Conservation (phyloP, 2,888 invertebrate species). For the Agrochola circellaris region DNA sequence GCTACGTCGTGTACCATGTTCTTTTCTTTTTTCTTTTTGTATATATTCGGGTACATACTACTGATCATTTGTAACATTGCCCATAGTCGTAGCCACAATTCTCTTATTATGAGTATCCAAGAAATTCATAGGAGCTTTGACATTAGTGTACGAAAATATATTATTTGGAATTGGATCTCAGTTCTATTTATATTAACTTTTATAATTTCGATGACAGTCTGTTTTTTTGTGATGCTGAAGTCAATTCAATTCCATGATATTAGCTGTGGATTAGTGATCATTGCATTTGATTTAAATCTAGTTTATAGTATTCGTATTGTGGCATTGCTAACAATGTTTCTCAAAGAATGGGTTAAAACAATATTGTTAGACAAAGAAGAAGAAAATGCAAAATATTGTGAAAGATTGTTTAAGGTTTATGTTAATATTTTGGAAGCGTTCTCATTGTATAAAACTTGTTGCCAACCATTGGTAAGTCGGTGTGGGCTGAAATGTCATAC, state of each 20-base stretch:
- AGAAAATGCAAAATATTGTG: not conserved
- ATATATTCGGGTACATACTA: not conserved
- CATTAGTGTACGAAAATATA: not conserved
- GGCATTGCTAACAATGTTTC: conserved; percentile 1
- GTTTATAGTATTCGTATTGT: conserved; percentile 14
- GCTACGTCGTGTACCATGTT: rapidly evolving
- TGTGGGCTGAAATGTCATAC: not conserved
- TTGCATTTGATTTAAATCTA: conserved; percentile 4
- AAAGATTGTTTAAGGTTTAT: not conserved
- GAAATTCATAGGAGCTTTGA: not conserved
- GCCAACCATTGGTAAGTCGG: conserved; percentile 13
- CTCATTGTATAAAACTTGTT: not conserved
- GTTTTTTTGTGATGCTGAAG: not conserved
- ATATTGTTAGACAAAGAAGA: not conserved
- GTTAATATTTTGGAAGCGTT: not conserved
- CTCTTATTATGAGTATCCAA: conserved; percentile 3
- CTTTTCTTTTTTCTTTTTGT: rapidly evolving
- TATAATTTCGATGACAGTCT: rapidly evolving
- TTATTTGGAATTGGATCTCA: conserved; percentile 3
- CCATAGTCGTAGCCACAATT: not conserved
- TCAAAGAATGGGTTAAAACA: conserved; percentile 1
- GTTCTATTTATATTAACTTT: not conserved
- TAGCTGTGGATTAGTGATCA: not conserved
- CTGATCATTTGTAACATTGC: not conserved
- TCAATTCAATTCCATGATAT: no score